Evolutionary conservation across 2,888 invertebrate genomes (phyloP), one percentile per base, ranked within the genome.

Genomic region (Cataglyphis albicans): DNA sequence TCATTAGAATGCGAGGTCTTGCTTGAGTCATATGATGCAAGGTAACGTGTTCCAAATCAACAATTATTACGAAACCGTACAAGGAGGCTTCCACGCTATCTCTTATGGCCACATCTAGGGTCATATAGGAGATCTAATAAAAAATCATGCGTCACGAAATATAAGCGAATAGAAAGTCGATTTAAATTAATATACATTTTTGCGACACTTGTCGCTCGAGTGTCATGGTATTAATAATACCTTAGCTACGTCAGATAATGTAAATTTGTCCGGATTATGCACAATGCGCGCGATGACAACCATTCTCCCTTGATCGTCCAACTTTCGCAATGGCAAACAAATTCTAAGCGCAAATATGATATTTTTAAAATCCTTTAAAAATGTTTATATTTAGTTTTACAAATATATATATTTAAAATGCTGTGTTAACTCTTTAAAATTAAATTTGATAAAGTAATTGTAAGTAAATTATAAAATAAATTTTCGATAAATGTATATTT

Each of bases 221-320:
- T 55, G 21, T 4, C 10, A 57, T 7, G 52, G 0, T 55, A 55
- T 55, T 55, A 55, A 55, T 55, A 82, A 41, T 91, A 93, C 93
- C 95, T 97, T 97, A 81, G 97, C 95, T 25, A 97, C 96, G 91
- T 97, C 95, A 87, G 96, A 95, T 88, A 96, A 95, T 48, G 94
- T 94, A 32, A 32, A 32, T 32, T 6, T 32, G 32, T 32, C 0
- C 6, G 32, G 32, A 32, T 32, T 32, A 32, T 32, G 32, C 32
- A 32, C 0, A 32, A 32, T 5, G 4, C 32, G 32, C 32, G 0
- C 32, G 32, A 32, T 32, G 32, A 32, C 6, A 32, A 32, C 32
- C 32, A 32, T 32, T 32, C 32, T 32, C 6, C 32, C 32, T 32
- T 32, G 32, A 32, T 32, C 6, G 4, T 32, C 32, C 32, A 32